Base-by-base conservation (phyloP, 2,113 vertebrate genomes). In the Triplophysa dalaica region DNA sequence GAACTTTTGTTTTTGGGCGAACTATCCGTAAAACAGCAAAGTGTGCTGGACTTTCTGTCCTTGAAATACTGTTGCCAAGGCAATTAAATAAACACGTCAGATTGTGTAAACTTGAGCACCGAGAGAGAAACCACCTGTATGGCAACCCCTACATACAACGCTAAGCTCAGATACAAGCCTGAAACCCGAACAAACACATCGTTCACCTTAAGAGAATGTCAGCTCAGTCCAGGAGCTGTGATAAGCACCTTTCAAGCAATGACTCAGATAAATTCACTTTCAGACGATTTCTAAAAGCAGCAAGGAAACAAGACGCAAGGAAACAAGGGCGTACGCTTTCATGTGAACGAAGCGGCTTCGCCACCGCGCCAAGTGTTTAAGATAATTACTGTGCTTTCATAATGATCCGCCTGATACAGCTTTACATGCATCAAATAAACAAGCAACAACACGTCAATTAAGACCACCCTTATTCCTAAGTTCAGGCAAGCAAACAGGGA, bases 361-460 rank as follows among this genome's bases (percentile, higher is more conserved):
- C 86, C 48, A 78, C 85, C 13, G 43, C 85, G 83, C 85, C 80
- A 50, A 89, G 85, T 83, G 89, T 87, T 87, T 78, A 86, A 84
- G 87, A 87, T 93, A 91, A 92, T 93, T 92, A 91, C 89, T 67
- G 85, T 85, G 86, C 82, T 85, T 90, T 90, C 86, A 92, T 92
- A 92, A 91, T 88, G 84, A 89, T 87, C 86, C 83, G 81, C 87
- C 89, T 86, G 85, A 89, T 89, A 90, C 91, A 48, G 14, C 22
- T 66, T 64, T 38, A 75, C 26, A 90, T 90, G 90, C 88, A 90
- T 92, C 90, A 93, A 90, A 91, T 92, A 93, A 92, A 93, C 89
- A 93, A 90, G 91, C 89, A 91, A 89, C 89, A 91, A 88, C 86
- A 88, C 82, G 89, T 92, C 89, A 91, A 94, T 93, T 92, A 93